phyloP scores from a whole-genome alignment of 2,888 invertebrate species.

The Cecidostiba fungosa region DNA sequence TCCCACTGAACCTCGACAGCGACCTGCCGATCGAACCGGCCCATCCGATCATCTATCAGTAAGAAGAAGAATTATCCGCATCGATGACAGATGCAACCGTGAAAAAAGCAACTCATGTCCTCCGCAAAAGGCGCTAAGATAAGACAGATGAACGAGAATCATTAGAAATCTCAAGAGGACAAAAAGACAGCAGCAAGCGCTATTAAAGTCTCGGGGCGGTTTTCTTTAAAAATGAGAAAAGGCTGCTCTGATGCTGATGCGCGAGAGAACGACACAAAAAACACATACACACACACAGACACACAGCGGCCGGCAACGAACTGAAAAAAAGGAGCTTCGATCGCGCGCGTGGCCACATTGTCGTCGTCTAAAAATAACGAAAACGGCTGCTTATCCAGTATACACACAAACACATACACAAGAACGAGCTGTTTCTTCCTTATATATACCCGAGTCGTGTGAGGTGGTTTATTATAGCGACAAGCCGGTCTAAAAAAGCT shows the following conservation, averaged over 20 bases:
- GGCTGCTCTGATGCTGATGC: background rate
- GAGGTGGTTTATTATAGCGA: slow-evolving; percentile 1
- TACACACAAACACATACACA: background rate
- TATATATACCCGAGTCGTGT: background rate
- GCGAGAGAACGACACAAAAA: background rate
- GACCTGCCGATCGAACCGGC: slow-evolving; percentile 77
- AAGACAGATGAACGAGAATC: background rate
- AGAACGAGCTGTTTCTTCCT: slow-evolving; percentile 17
- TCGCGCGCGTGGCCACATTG: slow-evolving; percentile 46
- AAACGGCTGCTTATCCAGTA: slow-evolving; percentile 9
- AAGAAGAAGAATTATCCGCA: slow-evolving; percentile 50
- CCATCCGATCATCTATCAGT: slow-evolving; percentile 79
- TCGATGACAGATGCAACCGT: background rate
- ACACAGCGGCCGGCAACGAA: slow-evolving; percentile 23
- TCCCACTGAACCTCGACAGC: slow-evolving; percentile 76
- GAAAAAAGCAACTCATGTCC: background rate
- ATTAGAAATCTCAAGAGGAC: background rate
- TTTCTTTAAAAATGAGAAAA: background rate
- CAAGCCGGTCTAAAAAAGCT: slow-evolving; percentile 9
- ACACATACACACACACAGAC: background rate
- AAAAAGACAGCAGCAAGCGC: background rate
- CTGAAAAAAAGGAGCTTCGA: slow-evolving; percentile 58
- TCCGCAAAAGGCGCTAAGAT: background rate
- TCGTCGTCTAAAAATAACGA: slow-evolving; percentile 67
- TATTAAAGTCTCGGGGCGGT: slow-evolving; percentile 14